A percentile compares a stretch with the other conserved stretches of the same genome.
These are phyloP conservation scores for Aldrovandia affinis DNA, from an alignment of 2,797 vertebrate species.

Conservation along the genomic window DNA sequence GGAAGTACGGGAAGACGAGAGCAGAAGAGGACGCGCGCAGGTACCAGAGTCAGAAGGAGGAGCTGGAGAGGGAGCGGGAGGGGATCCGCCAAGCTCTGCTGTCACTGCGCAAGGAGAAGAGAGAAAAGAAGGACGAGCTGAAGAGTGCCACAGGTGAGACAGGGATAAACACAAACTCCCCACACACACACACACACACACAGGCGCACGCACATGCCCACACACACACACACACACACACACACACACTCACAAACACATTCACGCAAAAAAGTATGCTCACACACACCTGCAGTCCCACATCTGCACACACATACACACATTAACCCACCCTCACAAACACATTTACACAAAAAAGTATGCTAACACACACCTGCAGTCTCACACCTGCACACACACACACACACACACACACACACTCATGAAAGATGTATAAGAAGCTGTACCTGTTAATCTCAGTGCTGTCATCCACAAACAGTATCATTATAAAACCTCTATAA, in stretches of 20 bases:
- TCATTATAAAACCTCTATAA: too few relatives aligned
- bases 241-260: background rate
- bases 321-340: background rate
- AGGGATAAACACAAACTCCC: background rate
- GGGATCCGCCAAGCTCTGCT: constrained; percentile 79
- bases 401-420: background rate
- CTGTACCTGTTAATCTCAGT: background rate
- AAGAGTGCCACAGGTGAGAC: constrained; percentile 78
- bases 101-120: constrained; percentile 83
- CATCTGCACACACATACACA: background rate
- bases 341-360: background rate
- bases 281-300: background rate
- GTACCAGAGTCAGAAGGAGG: constrained; percentile 89
- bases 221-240: background rate
- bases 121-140: constrained; percentile 81
- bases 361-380: background rate
- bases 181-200: background rate
- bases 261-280: background rate
- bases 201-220: background rate
- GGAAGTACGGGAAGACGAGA: constrained; percentile 91
- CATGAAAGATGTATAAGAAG: background rate
- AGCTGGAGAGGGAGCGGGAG: constrained; percentile 89
- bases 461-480: background rate
- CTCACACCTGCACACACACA: background rate
- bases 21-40: constrained; percentile 91